phyloP scores from a whole-genome alignment of 2,797 vertebrate genomes.

The Liparis tanakae region DNA sequence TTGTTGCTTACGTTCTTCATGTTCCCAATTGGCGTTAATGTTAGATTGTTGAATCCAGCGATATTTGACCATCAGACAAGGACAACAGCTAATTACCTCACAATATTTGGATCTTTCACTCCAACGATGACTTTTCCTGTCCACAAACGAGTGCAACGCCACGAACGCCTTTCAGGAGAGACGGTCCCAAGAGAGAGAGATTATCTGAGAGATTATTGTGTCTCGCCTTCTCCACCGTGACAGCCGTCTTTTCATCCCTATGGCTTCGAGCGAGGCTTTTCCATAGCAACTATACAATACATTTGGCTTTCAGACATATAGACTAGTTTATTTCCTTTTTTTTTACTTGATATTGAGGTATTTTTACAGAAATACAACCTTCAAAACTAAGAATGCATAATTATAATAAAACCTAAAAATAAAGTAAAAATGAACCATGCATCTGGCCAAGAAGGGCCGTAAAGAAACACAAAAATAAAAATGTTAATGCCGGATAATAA shows the following conservation, averaged over 20 bases:
- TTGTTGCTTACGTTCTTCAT: neutral
- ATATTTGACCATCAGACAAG: neutral
- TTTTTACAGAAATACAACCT: too few relatives aligned
- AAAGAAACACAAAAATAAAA: too few relatives aligned
- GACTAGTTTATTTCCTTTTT: neutral
- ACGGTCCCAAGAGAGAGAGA: too few relatives aligned
- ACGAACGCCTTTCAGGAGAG: slow-evolving; percentile 13
- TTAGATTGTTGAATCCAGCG: neutral
- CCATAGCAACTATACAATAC: neutral
- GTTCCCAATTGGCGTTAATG: neutral
- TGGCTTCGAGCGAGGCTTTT: neutral
- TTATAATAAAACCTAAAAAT: too few relatives aligned
- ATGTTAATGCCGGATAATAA: too few relatives aligned
- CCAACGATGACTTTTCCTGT: neutral
- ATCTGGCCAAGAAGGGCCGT: too few relatives aligned
- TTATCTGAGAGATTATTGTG: neutral
- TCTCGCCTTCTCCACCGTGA: neutral
- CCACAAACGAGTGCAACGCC: slow-evolving; percentile 13
- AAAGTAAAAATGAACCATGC: too few relatives aligned
- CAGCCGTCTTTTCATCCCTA: neutral
- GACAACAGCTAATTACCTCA: neutral
- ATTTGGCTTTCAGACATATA: slow-evolving; percentile 6
- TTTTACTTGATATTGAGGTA: too few relatives aligned
- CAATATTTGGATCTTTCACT: slow-evolving; percentile 6
- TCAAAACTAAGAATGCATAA: too few relatives aligned